phyloP scores from a whole-genome alignment of 92 coral and sea anemone genomes.

The Epizoanthus illoricatus region DNA sequence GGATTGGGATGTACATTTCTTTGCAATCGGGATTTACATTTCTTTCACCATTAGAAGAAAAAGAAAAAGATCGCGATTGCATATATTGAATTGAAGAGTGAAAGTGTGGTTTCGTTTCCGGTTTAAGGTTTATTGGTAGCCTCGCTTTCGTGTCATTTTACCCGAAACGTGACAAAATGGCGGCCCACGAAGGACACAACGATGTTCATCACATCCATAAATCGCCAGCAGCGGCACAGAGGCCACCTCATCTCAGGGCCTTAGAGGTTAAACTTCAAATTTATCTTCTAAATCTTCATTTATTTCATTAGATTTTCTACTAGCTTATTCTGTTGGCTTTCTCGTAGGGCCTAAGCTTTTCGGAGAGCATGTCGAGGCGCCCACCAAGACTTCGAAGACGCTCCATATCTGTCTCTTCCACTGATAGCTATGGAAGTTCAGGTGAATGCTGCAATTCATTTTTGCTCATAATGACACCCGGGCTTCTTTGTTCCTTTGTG shows the following conservation, averaged over 20 bases:
- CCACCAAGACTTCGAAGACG: slow-evolving; percentile 99
- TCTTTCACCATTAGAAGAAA: background rate
- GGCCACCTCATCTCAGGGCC: slow-evolving; percentile 93
- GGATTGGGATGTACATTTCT: too few relatives aligned
- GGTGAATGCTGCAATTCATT: slow-evolving; percentile 68
- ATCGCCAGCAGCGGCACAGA: slow-evolving; percentile 99
- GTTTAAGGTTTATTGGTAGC: slow-evolving; percentile 29
- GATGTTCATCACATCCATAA: slow-evolving; percentile 71
- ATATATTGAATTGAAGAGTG: too few relatives aligned
- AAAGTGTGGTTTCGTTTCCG: background rate
- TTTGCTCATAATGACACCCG: background rate
- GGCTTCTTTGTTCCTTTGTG: background rate
- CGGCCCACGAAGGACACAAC: slow-evolving; percentile 91
- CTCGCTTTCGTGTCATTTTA: slow-evolving; percentile 52
- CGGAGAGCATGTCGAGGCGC: slow-evolving; percentile 99
- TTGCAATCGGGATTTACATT: too few relatives aligned
- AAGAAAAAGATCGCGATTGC: background rate
- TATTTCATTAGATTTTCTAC: background rate
- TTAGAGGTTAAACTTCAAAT: slow-evolving; percentile 73
- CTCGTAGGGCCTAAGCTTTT: slow-evolving; percentile 91
- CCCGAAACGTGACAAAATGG: slow-evolving; percentile 78
- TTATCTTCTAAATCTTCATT: background rate
- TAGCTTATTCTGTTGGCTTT: slow-evolving; percentile 45
- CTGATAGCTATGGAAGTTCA: slow-evolving; percentile 99
- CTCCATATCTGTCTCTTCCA: slow-evolving; percentile 98